These are phyloP conservation scores for Tipula helvola DNA, from an alignment of 2,888 invertebrate genomes.

Conservation along the genomic window DNA sequence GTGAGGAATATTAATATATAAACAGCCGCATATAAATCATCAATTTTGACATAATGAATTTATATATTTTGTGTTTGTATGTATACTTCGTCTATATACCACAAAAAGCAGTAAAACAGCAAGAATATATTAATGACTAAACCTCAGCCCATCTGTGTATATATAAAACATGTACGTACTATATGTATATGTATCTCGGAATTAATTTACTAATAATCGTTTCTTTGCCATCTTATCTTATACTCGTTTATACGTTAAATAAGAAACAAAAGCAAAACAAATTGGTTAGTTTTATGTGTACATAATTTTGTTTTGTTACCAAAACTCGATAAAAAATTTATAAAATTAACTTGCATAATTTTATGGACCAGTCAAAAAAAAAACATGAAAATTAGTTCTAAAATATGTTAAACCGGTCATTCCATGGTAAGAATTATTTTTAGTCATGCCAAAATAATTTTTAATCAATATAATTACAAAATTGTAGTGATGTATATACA, in stretches of 20 bases:
- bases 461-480: not conserved
- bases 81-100: not conserved
- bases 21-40: not conserved
- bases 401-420: not conserved
- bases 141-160: not conserved
- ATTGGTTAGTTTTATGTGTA: not conserved
- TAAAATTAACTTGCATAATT: not conserved
- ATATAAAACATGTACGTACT: not conserved
- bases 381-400: not conserved
- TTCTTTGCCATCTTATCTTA: not conserved
- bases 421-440: too few relatives aligned
- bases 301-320: not conserved
- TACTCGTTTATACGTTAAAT: not conserved
- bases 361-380: not conserved
- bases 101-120: not conserved
- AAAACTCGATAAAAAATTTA: not conserved
- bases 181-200: not conserved
- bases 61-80: not conserved
- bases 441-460: not conserved
- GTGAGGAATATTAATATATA: not conserved
- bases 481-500: too few relatives aligned
- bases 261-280: not conserved
- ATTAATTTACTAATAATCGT: not conserved
- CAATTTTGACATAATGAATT: not conserved
- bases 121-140: not conserved